phyloP scores from a whole-genome alignment of 1,140 invertebrate species.

The Dendrolimus punctatus region DNA sequence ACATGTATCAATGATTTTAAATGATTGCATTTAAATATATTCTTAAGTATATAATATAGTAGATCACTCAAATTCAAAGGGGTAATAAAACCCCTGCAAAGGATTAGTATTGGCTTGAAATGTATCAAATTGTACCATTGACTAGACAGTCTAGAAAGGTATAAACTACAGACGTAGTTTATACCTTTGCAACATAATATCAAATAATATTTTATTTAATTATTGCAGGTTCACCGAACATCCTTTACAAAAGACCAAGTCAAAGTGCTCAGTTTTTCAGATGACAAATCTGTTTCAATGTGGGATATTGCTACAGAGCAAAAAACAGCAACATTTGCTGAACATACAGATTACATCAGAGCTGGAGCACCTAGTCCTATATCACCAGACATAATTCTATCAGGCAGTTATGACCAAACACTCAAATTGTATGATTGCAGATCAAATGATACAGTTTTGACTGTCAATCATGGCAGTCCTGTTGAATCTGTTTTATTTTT shows the following conservation, averaged over 20 bases:
- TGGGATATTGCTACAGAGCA: conserved; percentile 94
- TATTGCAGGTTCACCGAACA: conserved; percentile 82
- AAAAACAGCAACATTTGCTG: conserved; percentile 75
- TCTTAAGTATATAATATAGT: too few species aligned
- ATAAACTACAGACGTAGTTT: too few species aligned
- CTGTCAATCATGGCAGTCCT: conserved; percentile 90
- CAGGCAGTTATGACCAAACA: conserved; percentile 95
- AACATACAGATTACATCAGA: conserved; percentile 88
- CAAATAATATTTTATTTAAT: conserved; percentile 2
- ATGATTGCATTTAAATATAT: too few species aligned
- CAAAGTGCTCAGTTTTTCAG: conserved; percentile 91
- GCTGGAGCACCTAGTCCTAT: conserved; percentile 85
- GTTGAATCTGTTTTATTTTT: conserved; percentile 93
- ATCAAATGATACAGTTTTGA: conserved; percentile 78
- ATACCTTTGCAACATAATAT: too few species aligned
- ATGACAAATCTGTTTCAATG: conserved; percentile 90
- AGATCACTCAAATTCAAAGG: too few species aligned
- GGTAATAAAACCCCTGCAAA: too few species aligned
- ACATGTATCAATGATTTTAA: too few species aligned
- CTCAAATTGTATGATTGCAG: conserved; percentile 93
- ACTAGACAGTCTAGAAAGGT: too few species aligned
- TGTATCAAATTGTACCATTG: too few species aligned
- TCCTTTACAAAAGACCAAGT: conserved; percentile 86
- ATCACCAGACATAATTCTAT: conserved; percentile 83
- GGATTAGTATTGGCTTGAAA: too few species aligned